Evolutionary conservation across 2,113 vertebrate species (phyloP).

Genomic region (Trematocara variabile): DNA sequence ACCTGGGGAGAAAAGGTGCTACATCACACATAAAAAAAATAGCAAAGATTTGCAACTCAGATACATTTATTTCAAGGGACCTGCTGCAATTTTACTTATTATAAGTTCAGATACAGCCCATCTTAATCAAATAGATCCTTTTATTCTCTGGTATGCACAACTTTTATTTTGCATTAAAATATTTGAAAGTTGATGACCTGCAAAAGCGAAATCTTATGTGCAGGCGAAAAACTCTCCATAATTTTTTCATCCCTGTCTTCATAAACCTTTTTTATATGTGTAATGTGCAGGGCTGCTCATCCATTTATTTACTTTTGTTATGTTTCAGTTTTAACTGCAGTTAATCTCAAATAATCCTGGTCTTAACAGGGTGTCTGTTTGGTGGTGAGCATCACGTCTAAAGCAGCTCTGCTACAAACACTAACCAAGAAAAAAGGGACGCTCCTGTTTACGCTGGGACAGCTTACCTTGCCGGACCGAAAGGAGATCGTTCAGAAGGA

Average conservation of each 20-base stretch:
- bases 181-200: background rate
- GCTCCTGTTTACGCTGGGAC: constrained; percentile 64
- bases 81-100: background rate
- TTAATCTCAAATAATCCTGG: background rate
- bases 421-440: constrained; percentile 68
- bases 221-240: background rate
- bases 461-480: constrained; percentile 72
- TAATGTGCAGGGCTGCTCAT: background rate
- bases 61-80: background rate
- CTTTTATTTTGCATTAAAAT: background rate
- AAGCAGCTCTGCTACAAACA: constrained; percentile 61
- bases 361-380: constrained; percentile 76
- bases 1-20: background rate
- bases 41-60: background rate
- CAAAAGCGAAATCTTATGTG: background rate
- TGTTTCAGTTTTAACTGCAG: background rate
- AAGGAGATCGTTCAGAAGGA: constrained; percentile 77
- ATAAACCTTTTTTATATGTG: no score
- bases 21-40: background rate
- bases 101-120: background rate
- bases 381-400: constrained; percentile 75
- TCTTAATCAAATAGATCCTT: background rate
- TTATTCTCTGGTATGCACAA: background rate
- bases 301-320: background rate
- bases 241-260: background rate